These are phyloP conservation scores for Betta splendens DNA, from an alignment of 2,797 vertebrate species.

Conservation along the genomic window DNA sequence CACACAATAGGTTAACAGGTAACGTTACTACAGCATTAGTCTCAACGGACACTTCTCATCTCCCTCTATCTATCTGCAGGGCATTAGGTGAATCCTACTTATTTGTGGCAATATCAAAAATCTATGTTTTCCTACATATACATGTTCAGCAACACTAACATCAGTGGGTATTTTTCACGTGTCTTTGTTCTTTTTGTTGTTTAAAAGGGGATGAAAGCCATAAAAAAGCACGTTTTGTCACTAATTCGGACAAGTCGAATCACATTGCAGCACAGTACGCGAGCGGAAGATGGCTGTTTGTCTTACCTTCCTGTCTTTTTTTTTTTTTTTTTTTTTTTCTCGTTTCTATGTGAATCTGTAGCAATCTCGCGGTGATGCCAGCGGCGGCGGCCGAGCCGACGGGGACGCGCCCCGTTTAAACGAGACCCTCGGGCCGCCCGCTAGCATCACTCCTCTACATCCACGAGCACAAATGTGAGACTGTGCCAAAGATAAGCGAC, in stretches of 20 bases:
- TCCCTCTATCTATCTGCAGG: slow-evolving; percentile 92
- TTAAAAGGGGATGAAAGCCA: slow-evolving; percentile 98
- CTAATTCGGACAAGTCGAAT: slow-evolving; percentile 67
- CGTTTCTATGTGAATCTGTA: slow-evolving; percentile 77
- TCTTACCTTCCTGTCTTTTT: slow-evolving; percentile 72
- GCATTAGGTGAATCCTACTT: slow-evolving; percentile 99
- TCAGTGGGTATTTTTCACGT: slow-evolving; percentile 77
- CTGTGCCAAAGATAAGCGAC: slow-evolving; percentile 82
- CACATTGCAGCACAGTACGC: slow-evolving; percentile 40
- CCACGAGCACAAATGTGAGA: slow-evolving; percentile 82
- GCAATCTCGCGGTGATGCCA: slow-evolving; percentile 74
- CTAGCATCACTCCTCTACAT: slow-evolving; percentile 65
- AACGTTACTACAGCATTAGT: slow-evolving; percentile 76
- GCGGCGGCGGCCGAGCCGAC: slow-evolving; percentile 40
- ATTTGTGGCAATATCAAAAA: slow-evolving; percentile 99
- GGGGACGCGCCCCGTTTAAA: slow-evolving; percentile 22
- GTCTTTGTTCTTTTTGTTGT: slow-evolving; percentile 82
- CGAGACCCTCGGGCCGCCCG: slow-evolving; percentile 27
- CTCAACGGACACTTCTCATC: slow-evolving; percentile 76
- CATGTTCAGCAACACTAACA: slow-evolving; percentile 81
- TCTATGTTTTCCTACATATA: slow-evolving; percentile 86
- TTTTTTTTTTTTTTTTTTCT: too few species aligned
- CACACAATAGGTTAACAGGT: slow-evolving; percentile 77
- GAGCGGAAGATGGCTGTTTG: slow-evolving; percentile 69
- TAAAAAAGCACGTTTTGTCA: slow-evolving; percentile 80